Base-by-base conservation (phyloP, 2,113 vertebrate genomes). In the Ellobius talpinus region DNA sequence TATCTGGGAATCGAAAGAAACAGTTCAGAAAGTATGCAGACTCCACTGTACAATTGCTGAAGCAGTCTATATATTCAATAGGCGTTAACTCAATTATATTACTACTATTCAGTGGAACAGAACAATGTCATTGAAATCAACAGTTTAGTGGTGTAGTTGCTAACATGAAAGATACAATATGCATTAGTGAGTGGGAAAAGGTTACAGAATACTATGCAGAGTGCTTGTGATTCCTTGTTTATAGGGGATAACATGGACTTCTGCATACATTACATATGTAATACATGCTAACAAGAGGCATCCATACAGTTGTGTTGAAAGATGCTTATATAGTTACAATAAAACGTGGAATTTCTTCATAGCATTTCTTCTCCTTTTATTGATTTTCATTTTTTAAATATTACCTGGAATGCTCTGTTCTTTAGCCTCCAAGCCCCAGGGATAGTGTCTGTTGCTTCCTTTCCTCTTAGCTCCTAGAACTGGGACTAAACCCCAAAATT, bases 341-440 rank as follows among this genome's bases (percentile, higher is more conserved):
- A 88, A 31, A 5, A 58, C 10, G 2, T 47, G 8, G 26, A 86
- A 90, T 29, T 58, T 58, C 17, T 58, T 58, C 70, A 90, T 14
- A 24, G 5, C 68, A 55, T 92, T 92, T 89, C 47, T 90, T 92
- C 81, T 84, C 8, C 77, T 50, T 7, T 91, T 58, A 58, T 8
- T 74, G 42, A 8, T 93, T 87, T 76, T 87, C 17, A 81, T 65
- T 81, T 92, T 76, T 42, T 42, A 94, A 88, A 92, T 87, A 93
- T 58, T 86, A 36, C n/a, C 58, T 87, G 88, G n/a, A 93, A 74
- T 93, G 68, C 42, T 87, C 63, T 87, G 76, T 73, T 42, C 16
- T 74, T 50, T 33, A 72, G 19, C 19, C 76, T 85, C 24, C 45
- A 96, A 93, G 19, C 1, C 36, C 42, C 95, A 91, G 19, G 1